Conservation (phyloP, 2,113 vertebrate genomes). For the Egretta garzetta region DNA sequence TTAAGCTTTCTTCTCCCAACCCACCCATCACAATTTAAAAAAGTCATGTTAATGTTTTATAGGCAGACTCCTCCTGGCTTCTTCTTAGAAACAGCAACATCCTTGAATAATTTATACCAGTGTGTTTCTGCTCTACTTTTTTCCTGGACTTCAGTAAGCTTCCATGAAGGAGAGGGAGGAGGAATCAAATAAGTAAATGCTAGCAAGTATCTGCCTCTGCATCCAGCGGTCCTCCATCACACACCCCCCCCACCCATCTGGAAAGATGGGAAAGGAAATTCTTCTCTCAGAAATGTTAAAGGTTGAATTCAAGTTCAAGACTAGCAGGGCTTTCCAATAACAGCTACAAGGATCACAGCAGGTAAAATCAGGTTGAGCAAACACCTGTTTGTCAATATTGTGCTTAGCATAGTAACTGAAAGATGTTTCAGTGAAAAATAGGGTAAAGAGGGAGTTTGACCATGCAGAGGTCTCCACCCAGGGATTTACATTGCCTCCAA, state of each 20-base stretch:
- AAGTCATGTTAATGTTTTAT: conserved; percentile 71
- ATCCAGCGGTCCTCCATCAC: neutral
- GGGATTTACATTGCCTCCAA: neutral
- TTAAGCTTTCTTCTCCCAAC: conserved; percentile 29
- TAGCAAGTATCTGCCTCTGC: neutral
- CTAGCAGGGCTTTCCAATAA: neutral
- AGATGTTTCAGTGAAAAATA: neutral
- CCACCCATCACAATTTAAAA: conserved; percentile 56
- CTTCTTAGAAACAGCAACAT: conserved; percentile 41
- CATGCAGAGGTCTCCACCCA: neutral
- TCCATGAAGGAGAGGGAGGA: neutral
- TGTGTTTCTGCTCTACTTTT: conserved; percentile 66
- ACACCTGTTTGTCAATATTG: neutral
- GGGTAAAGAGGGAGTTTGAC: neutral
- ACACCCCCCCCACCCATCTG: neutral
- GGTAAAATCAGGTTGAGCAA: neutral
- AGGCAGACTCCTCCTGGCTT: conserved; percentile 4
- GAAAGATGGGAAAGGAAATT: neutral
- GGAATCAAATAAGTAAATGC: neutral
- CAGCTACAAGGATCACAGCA: neutral
- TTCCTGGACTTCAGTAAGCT: conserved; percentile 27
- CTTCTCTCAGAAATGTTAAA: neutral
- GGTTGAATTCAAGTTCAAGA: neutral
- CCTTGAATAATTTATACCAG: conserved; percentile 72
- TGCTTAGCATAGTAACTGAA: neutral